Evolutionary conservation across 2,888 invertebrate genomes (phyloP).

Genomic region (Trissoscelio sp.): DNA sequence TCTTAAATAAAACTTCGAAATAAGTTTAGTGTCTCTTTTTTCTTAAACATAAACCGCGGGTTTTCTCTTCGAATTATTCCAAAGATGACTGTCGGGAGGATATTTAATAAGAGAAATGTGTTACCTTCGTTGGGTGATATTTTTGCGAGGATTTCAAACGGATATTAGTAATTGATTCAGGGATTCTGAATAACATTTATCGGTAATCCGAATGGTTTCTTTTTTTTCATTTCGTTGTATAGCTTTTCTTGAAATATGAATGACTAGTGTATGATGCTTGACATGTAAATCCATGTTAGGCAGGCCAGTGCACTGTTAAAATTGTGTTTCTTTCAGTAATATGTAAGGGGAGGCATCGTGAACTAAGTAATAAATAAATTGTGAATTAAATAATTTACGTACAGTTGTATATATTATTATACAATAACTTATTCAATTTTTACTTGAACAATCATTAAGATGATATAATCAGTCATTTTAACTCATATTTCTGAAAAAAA

Average conservation of each 20-base stretch:
- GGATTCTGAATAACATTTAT: constrained; percentile 27
- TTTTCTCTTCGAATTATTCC: constrained; percentile 37
- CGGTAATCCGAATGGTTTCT: constrained; percentile 14
- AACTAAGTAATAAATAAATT: no score
- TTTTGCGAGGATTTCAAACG: neutral
- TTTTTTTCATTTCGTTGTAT: neutral
- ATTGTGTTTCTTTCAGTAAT: no score
- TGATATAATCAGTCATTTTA: no score
- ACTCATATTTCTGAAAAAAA: no score
- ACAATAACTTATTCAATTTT: no score
- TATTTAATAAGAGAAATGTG: constrained; percentile 25
- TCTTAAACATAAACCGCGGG: constrained; percentile 18
- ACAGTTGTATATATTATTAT: no score
- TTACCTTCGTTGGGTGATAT: neutral
- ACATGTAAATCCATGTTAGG: constrained; percentile 2
- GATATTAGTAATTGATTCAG: constrained; percentile 26
- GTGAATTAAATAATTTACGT: no score
- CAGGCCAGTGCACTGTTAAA: no score
- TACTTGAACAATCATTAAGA: no score
- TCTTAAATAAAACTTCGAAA: constrained; percentile 60
- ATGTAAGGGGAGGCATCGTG: no score
- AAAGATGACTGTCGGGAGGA: neutral
- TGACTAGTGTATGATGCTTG: constrained; percentile 9
- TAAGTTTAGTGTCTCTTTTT: constrained; percentile 45
- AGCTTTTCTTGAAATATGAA: constrained; percentile 17